Conservation (phyloP, 2,113 vertebrate genomes). For the Hiodon alosoides region DNA sequence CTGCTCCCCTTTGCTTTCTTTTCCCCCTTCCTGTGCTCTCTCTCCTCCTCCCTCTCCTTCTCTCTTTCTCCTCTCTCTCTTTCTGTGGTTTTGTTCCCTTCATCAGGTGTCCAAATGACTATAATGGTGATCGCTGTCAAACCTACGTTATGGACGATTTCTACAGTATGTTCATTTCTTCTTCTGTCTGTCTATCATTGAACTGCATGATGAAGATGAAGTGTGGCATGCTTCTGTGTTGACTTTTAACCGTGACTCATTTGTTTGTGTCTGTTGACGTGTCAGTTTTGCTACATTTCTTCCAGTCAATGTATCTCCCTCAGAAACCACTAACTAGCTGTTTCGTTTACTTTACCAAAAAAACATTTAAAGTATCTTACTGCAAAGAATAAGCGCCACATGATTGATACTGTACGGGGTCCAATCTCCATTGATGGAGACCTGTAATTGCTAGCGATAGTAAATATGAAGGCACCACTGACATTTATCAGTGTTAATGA, state of each 20-base stretch:
- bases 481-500: too few relatives aligned
- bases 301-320: not conserved
- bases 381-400: too few relatives aligned
- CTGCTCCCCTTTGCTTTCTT: conserved; percentile 55
- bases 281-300: not conserved
- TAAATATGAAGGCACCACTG: too few relatives aligned
- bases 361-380: too few relatives aligned
- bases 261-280: conserved; percentile 11
- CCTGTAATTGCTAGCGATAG: too few relatives aligned
- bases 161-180: conserved; percentile 96
- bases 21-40: conserved; percentile 22
- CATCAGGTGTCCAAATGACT: conserved; percentile 99
- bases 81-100: conserved; percentile 63
- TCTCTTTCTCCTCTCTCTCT: conserved; percentile 33
- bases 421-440: too few relatives aligned
- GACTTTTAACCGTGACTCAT: conserved; percentile 19
- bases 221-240: conserved; percentile 25
- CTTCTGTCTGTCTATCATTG: conserved; percentile 51
- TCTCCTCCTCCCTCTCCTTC: conserved; percentile 24
- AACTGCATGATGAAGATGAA: conserved; percentile 15
- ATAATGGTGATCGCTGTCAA: conserved; percentile 98
- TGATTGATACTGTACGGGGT: too few relatives aligned
- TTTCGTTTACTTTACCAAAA: not conserved
- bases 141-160: conserved; percentile 99
- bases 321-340: not conserved